phyloP scores from a whole-genome alignment of 2,797 vertebrate species.

The Bothrops alternatus region DNA sequence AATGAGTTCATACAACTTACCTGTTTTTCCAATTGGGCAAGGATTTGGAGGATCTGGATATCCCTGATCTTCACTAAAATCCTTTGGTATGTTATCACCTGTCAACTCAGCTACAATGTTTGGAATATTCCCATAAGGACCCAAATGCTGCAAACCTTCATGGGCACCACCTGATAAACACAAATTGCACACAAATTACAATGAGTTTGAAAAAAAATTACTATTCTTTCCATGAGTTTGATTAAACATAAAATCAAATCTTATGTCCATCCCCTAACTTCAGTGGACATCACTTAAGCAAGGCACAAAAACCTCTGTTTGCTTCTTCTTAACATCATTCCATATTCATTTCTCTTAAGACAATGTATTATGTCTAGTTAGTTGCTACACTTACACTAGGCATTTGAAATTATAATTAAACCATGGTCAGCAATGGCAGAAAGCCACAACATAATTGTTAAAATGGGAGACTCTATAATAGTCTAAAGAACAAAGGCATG shows the following conservation, averaged over 20 bases:
- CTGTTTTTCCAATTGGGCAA: slow-evolving; percentile 90
- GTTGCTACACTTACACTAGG: background rate
- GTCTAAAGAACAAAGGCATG: background rate
- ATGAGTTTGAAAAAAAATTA: slow-evolving; percentile 11
- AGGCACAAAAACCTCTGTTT: background rate
- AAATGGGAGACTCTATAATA: background rate
- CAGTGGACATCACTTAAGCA: background rate
- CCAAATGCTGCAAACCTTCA: slow-evolving; percentile 95
- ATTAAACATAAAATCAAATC: background rate
- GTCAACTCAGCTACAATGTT: slow-evolving; percentile 97
- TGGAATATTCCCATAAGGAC: slow-evolving; percentile 95
- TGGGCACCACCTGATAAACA: slow-evolving; percentile 87
- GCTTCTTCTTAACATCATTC: background rate
- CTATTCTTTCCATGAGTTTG: background rate
- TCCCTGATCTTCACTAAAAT: slow-evolving; percentile 92
- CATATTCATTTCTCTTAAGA: background rate
- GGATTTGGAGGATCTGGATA: slow-evolving; percentile 98
- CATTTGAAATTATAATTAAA: background rate
- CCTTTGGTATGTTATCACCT: slow-evolving; percentile 93
- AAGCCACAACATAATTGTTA: background rate
- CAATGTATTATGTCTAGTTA: background rate
- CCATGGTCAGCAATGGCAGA: background rate
- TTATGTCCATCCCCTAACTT: slow-evolving; percentile 1
- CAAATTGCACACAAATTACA: slow-evolving; percentile 12
- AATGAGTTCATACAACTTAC: slow-evolving; percentile 64